Evolutionary conservation across 1,140 invertebrate genomes (phyloP).

Genomic region (Elymnias hypermnestra): DNA sequence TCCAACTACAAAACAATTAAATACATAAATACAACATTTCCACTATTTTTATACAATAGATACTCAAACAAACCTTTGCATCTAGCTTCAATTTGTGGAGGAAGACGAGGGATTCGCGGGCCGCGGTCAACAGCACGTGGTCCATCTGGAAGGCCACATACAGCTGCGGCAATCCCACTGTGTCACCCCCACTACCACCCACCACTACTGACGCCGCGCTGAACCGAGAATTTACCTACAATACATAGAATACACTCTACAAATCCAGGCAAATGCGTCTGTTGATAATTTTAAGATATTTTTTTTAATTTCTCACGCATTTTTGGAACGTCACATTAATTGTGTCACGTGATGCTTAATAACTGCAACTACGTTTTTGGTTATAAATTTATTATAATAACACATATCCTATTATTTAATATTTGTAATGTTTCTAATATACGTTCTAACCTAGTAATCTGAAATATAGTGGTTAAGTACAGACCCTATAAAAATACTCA

Average conservation of each 20-base stretch:
- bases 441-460: neutral
- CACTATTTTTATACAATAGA: too few relatives aligned
- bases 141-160: constrained; percentile 81
- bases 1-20: neutral
- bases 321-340: too few relatives aligned
- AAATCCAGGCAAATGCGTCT: too few relatives aligned
- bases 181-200: constrained; percentile 31
- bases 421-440: too few relatives aligned
- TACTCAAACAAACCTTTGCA: constrained; percentile 77
- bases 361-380: too few relatives aligned
- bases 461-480: neutral
- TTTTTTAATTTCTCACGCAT: too few relatives aligned
- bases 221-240: constrained; percentile 72
- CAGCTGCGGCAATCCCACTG: constrained; percentile 73
- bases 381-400: too few relatives aligned
- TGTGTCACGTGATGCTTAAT: too few relatives aligned
- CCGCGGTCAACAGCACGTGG: constrained; percentile 79
- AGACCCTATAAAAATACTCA: too few relatives aligned
- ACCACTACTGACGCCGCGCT: constrained; percentile 48
- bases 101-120: constrained; percentile 79
- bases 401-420: too few relatives aligned
- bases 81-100: constrained; percentile 83
- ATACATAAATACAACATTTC: neutral
- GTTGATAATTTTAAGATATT: too few relatives aligned
- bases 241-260: too few relatives aligned